Conservation (phyloP, 35 echinoderm and acorn worm species). For the Eucidaris tribuloides region DNA sequence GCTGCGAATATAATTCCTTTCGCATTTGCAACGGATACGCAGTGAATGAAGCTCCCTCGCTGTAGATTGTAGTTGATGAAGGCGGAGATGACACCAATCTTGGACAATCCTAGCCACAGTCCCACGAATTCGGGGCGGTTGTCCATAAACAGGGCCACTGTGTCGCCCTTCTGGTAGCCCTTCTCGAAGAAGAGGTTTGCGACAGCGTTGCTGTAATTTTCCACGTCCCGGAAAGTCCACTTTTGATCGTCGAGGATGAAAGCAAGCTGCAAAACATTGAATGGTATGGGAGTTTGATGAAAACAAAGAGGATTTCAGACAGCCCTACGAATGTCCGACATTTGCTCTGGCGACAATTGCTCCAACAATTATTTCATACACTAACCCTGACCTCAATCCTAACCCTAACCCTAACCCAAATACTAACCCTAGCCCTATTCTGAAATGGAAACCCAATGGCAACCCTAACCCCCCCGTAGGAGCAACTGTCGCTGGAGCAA, state of each 20-base stretch:
- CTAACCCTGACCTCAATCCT: neutral
- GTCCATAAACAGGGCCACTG: conserved; percentile 77
- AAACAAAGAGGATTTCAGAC: neutral
- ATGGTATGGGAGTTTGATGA: neutral
- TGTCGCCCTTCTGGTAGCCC: conserved; percentile 70
- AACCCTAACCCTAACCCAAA: too few relatives aligned
- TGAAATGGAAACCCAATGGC: too few relatives aligned
- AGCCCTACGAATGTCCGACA: neutral
- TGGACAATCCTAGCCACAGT: conserved; percentile 89
- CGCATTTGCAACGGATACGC: conserved; percentile 64
- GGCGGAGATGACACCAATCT: conserved; percentile 74
- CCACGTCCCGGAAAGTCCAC: conserved; percentile 79
- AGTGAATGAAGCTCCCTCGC: conserved; percentile 67
- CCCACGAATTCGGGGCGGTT: conserved; percentile 79
- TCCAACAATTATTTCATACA: neutral
- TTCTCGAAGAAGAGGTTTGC: conserved; percentile 87
- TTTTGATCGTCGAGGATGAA: conserved; percentile 64
- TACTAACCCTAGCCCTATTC: too few relatives aligned
- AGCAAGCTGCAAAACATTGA: conserved; percentile 31
- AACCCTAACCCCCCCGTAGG: too few relatives aligned
- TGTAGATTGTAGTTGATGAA: conserved; percentile 89
- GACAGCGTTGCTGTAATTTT: conserved; percentile 68
- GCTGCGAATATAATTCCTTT: conserved; percentile 70
- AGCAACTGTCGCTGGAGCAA: too few relatives aligned
- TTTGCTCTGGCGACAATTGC: neutral